Evolutionary conservation across 2,888 invertebrate species (phyloP).

Genomic region (Pachliopta kotzebuea): DNA sequence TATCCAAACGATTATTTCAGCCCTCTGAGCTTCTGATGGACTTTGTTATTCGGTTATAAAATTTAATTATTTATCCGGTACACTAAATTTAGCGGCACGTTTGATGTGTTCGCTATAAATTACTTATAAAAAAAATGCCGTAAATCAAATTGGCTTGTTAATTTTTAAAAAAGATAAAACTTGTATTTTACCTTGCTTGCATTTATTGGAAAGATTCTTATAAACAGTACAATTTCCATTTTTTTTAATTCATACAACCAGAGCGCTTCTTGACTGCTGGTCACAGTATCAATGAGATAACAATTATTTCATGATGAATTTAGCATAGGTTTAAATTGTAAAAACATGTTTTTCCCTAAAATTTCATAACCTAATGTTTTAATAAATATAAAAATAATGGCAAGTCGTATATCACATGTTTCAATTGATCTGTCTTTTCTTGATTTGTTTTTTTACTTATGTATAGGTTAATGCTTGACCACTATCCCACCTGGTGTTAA

Average conservation of each 20-base stretch:
- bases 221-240: no score
- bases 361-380: not conserved
- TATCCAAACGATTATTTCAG: constrained; percentile 17
- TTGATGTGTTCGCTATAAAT: constrained; percentile 23
- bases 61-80: constrained; percentile 15
- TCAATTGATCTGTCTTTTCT: not conserved
- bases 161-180: not conserved
- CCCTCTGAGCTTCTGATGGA: constrained; percentile 4
- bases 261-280: no score
- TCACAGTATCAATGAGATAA: no score
- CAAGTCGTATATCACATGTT: not conserved
- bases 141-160: not conserved
- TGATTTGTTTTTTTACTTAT: no score
- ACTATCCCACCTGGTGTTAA: no score
- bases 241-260: no score
- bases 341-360: no score
- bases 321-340: no score
- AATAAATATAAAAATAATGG: not conserved
- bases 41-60: constrained; percentile 15
- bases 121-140: constrained; percentile 15
- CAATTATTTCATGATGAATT: no score
- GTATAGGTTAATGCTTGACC: no score
- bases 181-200: no score
- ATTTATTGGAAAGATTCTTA: no score
- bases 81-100: not conserved